Percentiles rank a stretch among this genome's conserved stretches.
phyloP scores from a whole-genome alignment of 37 sponge, comb jelly and placozoan genomes.

The Agelas oroides region DNA sequence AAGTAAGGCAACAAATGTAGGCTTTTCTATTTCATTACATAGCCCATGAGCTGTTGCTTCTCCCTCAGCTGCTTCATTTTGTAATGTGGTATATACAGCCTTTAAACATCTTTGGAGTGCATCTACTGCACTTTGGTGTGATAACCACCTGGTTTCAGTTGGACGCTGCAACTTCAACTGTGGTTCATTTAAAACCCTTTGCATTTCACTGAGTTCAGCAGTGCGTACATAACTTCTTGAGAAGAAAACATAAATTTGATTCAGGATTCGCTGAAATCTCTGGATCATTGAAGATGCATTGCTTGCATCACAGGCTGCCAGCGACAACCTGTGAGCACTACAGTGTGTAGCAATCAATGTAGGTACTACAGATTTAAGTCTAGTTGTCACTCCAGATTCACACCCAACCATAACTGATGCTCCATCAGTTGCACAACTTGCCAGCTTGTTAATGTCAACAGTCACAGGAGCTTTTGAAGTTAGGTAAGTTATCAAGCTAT shows the following conservation, averaged over 20 bases:
- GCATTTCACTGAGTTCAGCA: slow-evolving; percentile 49
- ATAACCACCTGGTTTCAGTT: slow-evolving; percentile 50
- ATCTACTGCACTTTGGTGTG: slow-evolving; percentile 52
- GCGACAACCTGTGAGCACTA: slow-evolving; percentile 42
- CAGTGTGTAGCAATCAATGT: slow-evolving; percentile 37
- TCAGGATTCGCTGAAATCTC: slow-evolving; percentile 14
- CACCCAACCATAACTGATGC: too few relatives aligned
- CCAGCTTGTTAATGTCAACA: slow-evolving; percentile 23
- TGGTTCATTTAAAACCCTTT: slow-evolving; percentile 49
- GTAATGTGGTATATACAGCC: slow-evolving; percentile 21
- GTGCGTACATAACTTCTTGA: background rate
- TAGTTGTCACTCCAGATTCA: too few relatives aligned
- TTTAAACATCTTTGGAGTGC: slow-evolving; percentile 22
- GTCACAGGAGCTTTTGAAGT: background rate
- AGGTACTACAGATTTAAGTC: too few relatives aligned
- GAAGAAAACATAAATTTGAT: slow-evolving; percentile 46
- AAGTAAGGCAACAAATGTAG: slow-evolving; percentile 23
- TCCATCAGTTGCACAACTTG: too few relatives aligned
- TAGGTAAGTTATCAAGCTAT: slow-evolving; percentile 14
- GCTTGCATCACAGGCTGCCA: slow-evolving; percentile 42
- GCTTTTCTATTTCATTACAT: slow-evolving; percentile 10
- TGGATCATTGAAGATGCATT: background rate
- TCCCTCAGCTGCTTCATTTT: slow-evolving; percentile 50
- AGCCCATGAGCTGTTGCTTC: slow-evolving; percentile 57
- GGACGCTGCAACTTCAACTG: slow-evolving; percentile 34